Base-by-base conservation (phyloP, 2,797 vertebrate species). In the Lophius americanus region DNA sequence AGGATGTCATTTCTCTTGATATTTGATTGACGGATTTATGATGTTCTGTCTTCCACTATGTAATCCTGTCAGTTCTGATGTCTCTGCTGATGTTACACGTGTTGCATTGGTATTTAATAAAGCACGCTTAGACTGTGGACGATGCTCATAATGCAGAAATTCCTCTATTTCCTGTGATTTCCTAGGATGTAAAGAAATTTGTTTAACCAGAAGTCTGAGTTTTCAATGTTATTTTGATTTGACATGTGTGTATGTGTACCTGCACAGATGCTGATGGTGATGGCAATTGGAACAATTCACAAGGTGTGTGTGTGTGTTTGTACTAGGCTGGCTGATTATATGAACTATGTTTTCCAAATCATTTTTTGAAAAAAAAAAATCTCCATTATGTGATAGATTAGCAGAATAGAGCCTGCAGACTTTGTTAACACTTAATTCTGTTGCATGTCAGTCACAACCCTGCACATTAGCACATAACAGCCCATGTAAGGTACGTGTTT, bases 231-330 rank as follows among this genome's bases (percentile, higher is more conserved):
- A 56, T 89, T 78, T 90, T 76, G 78, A 85, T 81, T 89, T 90
- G 87, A 90, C 72, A 23, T 92, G 69, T 92, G 77, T 91, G 65
- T 92, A 81, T 92, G 89, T 94, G 90, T 93, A 92, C 92, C 68
- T 93, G 91, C 83, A 88, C 93, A 94, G 93, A 94, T 94, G 91
- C 93, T 90, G 94, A 94, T 78, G 93, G 90, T 78, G 93, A 94
- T 81, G 93, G 91, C 90, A 95, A 92, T 94, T 94, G 93, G 92
- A 94, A 91, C 93, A 94, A 85, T 93, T 91, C 92, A 87, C 91
- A 94, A 94, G 94, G 93, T 94, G 91, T 93, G 92, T 89, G 80
- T 73, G 73, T 68, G 77, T 77, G 79, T 79, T 84, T 72, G 66
- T 70, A 52, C 57, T 71, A 64, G 73, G 72, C 74, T 71, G 51